A percentile compares a stretch with the other conserved stretches of the same genome.
These are phyloP conservation scores for Agonopterix subpropinquella DNA, from an alignment of 2,888 invertebrate species.

Conservation along the genomic window DNA sequence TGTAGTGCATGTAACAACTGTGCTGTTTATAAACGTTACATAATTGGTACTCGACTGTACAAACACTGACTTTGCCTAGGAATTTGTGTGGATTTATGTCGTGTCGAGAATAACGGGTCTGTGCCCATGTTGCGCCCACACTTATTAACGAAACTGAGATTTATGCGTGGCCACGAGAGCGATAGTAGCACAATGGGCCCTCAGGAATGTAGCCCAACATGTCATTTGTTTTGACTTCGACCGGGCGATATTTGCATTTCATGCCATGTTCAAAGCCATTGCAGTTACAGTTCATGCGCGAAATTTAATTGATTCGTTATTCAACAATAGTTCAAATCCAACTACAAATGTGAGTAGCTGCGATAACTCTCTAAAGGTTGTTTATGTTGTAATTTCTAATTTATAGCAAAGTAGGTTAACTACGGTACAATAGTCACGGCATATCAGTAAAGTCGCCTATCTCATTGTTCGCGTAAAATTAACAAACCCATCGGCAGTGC, in stretches of 20 bases:
- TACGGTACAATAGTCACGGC: constrained; percentile 39
- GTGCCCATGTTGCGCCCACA: constrained; percentile 63
- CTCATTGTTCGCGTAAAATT: constrained; percentile 27
- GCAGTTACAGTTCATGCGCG: too few species aligned
- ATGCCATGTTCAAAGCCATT: too few species aligned
- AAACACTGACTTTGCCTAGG: not conserved
- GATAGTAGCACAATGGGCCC: constrained; percentile 58
- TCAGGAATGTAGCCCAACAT: constrained; percentile 60
- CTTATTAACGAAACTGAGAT: constrained; percentile 67
- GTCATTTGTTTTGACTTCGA: constrained; percentile 23
- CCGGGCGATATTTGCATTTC: too few species aligned
- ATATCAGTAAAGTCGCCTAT: constrained; percentile 22
- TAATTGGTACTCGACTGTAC: not conserved
- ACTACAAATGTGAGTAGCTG: too few species aligned
- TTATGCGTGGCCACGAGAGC: constrained; percentile 57
- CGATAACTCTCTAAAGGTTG: too few species aligned
- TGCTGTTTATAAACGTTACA: constrained; percentile 3
- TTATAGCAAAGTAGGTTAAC: constrained; percentile 35
- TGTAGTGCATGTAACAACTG: not conserved
- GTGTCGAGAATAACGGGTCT: constrained; percentile 44
- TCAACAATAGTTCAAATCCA: too few species aligned
- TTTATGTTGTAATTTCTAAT: not conserved
- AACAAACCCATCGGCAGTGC: constrained; percentile 42
- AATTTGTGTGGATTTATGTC: constrained; percentile 36
- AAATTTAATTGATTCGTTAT: too few species aligned